Conservation (phyloP, 2,797 vertebrate species). For the Harpagifer antarcticus region DNA sequence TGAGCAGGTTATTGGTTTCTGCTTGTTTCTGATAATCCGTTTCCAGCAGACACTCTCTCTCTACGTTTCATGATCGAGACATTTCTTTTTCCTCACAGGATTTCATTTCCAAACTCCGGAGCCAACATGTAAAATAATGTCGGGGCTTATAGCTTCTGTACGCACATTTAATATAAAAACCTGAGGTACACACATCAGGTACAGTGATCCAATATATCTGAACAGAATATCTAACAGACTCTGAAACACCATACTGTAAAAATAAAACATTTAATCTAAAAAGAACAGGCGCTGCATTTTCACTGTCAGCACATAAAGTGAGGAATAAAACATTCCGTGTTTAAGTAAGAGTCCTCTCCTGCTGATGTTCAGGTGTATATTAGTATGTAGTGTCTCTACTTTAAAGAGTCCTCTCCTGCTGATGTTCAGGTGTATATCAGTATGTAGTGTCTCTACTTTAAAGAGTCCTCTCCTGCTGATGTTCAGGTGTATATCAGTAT, state of each 20-base stretch:
- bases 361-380: too few relatives aligned
- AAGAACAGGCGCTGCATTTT: neutral
- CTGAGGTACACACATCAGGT: neutral
- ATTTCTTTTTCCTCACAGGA: neutral
- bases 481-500: too few relatives aligned
- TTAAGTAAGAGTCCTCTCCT: too few relatives aligned
- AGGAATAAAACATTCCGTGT: too few relatives aligned
- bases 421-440: too few relatives aligned
- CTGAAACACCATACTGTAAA: neutral
- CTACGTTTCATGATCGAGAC: neutral
- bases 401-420: too few relatives aligned
- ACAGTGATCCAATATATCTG: conserved; percentile 16
- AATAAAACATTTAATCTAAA: conserved; percentile 25
- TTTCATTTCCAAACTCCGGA: conserved; percentile 6
- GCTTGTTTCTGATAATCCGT: conserved; percentile 76
- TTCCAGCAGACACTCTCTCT: conserved; percentile 54
- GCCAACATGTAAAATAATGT: conserved; percentile 17
- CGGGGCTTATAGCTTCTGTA: neutral
- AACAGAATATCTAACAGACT: conserved; percentile 14
- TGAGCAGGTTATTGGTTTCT: conserved; percentile 62
- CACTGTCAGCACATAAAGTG: neutral
- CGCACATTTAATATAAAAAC: conserved; percentile 11
- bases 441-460: too few relatives aligned
- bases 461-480: too few relatives aligned
- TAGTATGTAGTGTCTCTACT: too few relatives aligned